These are phyloP conservation scores for Yasuhikotakia modesta DNA, from an alignment of 2,797 vertebrate genomes.

Conservation along the genomic window DNA sequence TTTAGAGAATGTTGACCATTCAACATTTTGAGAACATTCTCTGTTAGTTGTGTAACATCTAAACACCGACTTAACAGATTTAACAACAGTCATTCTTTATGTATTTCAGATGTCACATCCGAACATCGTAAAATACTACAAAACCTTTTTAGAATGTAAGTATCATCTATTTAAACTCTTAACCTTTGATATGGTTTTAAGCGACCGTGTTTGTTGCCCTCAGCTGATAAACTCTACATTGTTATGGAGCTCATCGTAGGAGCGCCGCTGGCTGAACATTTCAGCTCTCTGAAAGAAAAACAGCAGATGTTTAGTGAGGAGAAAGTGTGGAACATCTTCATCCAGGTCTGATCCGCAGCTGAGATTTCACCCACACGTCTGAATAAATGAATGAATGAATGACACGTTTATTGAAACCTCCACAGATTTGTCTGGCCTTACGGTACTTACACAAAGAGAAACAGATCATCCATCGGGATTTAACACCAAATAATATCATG, in stretches of 20 bases:
- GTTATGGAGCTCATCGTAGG: constrained; percentile 93
- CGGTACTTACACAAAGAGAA: constrained; percentile 91
- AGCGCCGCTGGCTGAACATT: constrained; percentile 82
- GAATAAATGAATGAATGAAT: not conserved
- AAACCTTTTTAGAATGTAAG: constrained; percentile 92
- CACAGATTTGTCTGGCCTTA: constrained; percentile 87
- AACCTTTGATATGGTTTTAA: not conserved
- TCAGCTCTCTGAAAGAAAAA: constrained; percentile 88
- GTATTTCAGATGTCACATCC: constrained; percentile 84
- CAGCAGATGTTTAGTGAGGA: constrained; percentile 84
- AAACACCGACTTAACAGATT: too few species aligned
- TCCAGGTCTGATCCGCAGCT: constrained; percentile 76
- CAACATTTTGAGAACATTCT: too few species aligned
- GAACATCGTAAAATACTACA: constrained; percentile 89
- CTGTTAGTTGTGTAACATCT: too few species aligned
- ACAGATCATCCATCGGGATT: constrained; percentile 86
- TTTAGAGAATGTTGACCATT: too few species aligned
- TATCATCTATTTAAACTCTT: not conserved
- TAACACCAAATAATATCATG: constrained; percentile 89
- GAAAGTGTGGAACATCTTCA: constrained; percentile 89
- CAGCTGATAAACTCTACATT: constrained; percentile 86
- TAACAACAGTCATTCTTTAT: constrained; percentile 44
- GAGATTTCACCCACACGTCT: constrained; percentile 17
- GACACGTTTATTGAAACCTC: constrained; percentile 15
- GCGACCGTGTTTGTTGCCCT: not conserved